phyloP scores from a whole-genome alignment of 2,888 invertebrate species.

The Lasiommata megera region DNA sequence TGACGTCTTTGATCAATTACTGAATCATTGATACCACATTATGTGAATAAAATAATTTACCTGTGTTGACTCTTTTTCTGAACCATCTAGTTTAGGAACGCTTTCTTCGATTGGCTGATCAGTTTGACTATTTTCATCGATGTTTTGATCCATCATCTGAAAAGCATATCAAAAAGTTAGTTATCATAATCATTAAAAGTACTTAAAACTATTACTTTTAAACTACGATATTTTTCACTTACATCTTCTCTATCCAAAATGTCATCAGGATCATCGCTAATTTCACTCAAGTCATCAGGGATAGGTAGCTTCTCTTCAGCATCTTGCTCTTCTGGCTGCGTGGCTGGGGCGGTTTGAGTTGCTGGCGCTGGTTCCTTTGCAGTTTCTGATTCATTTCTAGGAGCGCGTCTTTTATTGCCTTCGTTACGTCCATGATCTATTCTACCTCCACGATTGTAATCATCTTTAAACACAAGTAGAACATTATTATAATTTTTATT shows the following conservation, averaged over 20 bases:
- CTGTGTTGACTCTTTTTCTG: slow-evolving; percentile 70
- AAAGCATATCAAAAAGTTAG: slow-evolving; percentile 20
- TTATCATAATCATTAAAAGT: no score
- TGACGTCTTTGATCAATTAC: no score
- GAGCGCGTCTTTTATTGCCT: slow-evolving; percentile 61
- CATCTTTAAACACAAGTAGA: slow-evolving; percentile 44
- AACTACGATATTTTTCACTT: slow-evolving; percentile 34
- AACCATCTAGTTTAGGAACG: slow-evolving; percentile 54
- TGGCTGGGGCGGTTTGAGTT: slow-evolving; percentile 46
- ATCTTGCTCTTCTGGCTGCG: slow-evolving; percentile 62
- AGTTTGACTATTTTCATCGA: slow-evolving; percentile 66
- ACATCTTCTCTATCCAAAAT: slow-evolving; percentile 90
- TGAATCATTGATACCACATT: no score
- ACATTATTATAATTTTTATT: background rate
- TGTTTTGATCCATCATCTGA: slow-evolving; percentile 69
- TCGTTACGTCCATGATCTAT: slow-evolving; percentile 60
- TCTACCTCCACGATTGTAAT: slow-evolving; percentile 68
- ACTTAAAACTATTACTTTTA: no score
- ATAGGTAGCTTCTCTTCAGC: slow-evolving; percentile 78
- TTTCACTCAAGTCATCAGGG: slow-evolving; percentile 90
- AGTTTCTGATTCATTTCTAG: slow-evolving; percentile 59
- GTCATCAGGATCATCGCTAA: slow-evolving; percentile 94
- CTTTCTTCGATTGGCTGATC: slow-evolving; percentile 54
- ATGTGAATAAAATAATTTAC: slow-evolving; percentile 36
- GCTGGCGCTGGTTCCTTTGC: slow-evolving; percentile 53